Evolutionary conservation across 2,113 vertebrate species (phyloP), one percentile per base, ranked within the genome.

Genomic region (Platichthys stellatus): DNA sequence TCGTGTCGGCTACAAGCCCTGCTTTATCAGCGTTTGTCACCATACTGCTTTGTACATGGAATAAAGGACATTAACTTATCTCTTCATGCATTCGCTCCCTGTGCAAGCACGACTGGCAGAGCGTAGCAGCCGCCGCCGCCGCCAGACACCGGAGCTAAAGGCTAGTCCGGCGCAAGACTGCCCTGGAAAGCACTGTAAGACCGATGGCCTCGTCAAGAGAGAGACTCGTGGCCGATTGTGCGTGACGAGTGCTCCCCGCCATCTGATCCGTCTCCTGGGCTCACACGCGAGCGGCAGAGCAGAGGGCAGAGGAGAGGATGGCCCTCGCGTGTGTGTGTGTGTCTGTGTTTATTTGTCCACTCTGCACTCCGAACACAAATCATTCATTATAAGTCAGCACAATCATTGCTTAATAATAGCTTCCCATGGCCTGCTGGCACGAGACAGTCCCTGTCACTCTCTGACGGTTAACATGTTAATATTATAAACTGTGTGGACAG

Each of bases 161-260:
- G 81, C 71, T 78, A 74, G 72, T 74, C 68, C 57, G 78, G 72
- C 26, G 53, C 45, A 4, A 82, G 72, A 86, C 64, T 80, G 59
- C 85, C 87, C 78, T 76, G 78, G 74, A 88, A 85, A 81, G 80
- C 24, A 14, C 70, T 82, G 53, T 45, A 60, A 85, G 83, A 72
- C 80, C 75, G 81, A 86, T 82, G 75, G 72, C 17, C 69, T 83
- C 56, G 68, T 80, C 78, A 74, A 78, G 64, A 84, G 76, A 26
- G 72, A 75, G 76, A 76, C 57, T 80, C 68, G 68, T 58, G 53
- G 72, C 53, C 53, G 69, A 78, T 86, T 86, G 69, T 74, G 81
- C 49, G 74, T 81, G 73, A 81, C 62, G 60, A 40, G 76, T 64
- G 26, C 62, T 75, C 18, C 61, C 63, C 60, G 51, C 69, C 77